Base-by-base conservation (phyloP, 2,888 invertebrate species). In the Eupithecia exiguata region DNA sequence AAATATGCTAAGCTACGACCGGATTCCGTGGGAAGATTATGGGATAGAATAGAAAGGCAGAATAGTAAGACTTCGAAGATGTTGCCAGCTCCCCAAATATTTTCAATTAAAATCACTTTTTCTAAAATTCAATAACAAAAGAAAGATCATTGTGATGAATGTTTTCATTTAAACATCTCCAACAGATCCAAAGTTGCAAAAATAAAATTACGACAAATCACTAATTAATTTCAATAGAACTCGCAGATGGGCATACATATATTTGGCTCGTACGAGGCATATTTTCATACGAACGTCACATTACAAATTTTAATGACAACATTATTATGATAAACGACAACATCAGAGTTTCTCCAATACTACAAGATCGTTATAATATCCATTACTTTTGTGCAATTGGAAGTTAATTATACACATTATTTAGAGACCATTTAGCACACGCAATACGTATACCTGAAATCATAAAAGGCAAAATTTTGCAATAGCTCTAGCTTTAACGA, bases 1-100 rank as follows among this genome's bases (percentile, higher is more conserved):
- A 68, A 79, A 75, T 79, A 80, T 76, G 79, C 75, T 74, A 73
- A 76, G 72, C 70, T 74, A 35, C 69, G 78, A 76, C 78, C 77
- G 58, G 72, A 77, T 77, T 75, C 76, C 71, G 68, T 68, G 71
- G 72, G 68, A 75, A 74, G 46, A 65, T 68, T 66, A 66, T 66
- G 66, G 38, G 21, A 49, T 65, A 36, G 66, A 58, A 62, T 49
- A 49, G 68, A 70, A 63, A 65, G 67, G 65, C 67, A 66, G 69
- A 49, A 14, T 38, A 18, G 66, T 66, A n/a, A 7, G 66, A 43
- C 21, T 66, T 40, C 43, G 30, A 18, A 35, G 30, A 5, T 35
- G 7, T 62, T 62, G 4, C 5, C 0, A 35, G 1, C 18, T 21
- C 16, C 35, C 62, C 16, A 18, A 62, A 58, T 14, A 1, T 12